Evolutionary conservation across 2,113 vertebrate species (phyloP), one percentile per base, ranked within the genome.

Genomic region (Caretta caretta): DNA sequence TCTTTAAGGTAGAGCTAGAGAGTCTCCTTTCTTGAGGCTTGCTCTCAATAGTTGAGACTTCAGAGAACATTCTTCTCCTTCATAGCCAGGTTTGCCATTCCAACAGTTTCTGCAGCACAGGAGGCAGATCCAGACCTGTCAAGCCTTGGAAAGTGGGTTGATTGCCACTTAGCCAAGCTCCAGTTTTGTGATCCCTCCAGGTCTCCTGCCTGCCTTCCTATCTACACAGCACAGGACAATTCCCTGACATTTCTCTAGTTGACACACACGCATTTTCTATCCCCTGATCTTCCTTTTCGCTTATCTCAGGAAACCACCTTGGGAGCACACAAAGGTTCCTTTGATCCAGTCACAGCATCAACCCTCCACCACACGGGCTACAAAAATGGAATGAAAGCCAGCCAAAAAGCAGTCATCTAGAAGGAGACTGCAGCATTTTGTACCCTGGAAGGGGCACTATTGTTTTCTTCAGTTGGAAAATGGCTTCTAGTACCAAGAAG

Each of bases 401-500:
- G 94, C 57, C 90, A 94, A 94, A 97, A 97, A 96, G 96, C 94
- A 96, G 96, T 97, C 96, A 97, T 59, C 65, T 3, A 48, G 87
- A 94, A 42, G 72, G 38, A 76, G 38, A 3, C 12, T 27, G 42
- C 24, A 46, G 92, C 88, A 92, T 94, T 82, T 93, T 80, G 91
- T 87, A 91, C 89, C 91, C 65, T 0, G 83, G 92, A 96, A 96
- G 42, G 95, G 90, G 95, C 93, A 97, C 81, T 87, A 82, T 83
- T 97, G 92, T 86, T 94, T 96, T 96, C 95, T 97, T 96, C 95
- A 97, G 95, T 92, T 96, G 94, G 96, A 97, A 95, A 97, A 83
- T 90, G 90, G 97, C 97, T 97, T 96, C 96, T 96, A 96, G 96
- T 96, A 97, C 97, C 96, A 88, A 97, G 94, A 97, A 89, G 96